phyloP scores from a whole-genome alignment of 1,140 invertebrate genomes.

The Bactericera cockerelli region DNA sequence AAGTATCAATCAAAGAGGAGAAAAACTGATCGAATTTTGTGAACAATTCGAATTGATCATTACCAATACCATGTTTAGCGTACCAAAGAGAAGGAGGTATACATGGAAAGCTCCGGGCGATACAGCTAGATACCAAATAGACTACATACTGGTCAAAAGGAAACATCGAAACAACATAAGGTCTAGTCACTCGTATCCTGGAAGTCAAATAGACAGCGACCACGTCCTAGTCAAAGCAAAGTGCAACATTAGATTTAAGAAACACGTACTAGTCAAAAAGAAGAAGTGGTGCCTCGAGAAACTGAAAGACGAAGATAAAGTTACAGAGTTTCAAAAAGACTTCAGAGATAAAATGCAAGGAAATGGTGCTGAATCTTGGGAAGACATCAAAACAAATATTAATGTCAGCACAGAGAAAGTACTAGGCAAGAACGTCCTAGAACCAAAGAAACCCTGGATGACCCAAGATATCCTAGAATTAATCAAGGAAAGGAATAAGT shows the following conservation, averaged over 20 bases:
- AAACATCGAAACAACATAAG: neutral
- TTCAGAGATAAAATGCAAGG: conserved; percentile 12
- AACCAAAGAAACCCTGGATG: conserved; percentile 13
- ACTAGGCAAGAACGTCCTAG: too few relatives aligned
- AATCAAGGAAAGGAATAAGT: neutral
- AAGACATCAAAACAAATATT: conserved; percentile 1
- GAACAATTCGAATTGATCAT: conserved; percentile 9
- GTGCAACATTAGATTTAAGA: conserved; percentile 14
- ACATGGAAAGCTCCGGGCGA: conserved; percentile 26
- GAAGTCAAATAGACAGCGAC: conserved; percentile 9
- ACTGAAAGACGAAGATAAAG: too few relatives aligned
- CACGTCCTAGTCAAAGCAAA: conserved; percentile 7
- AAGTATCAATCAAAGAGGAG: neutral
- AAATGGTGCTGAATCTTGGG: too few relatives aligned
- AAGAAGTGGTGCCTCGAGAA: conserved; percentile 14
- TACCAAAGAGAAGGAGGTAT: conserved; percentile 17
- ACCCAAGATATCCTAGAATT: conserved; percentile 4
- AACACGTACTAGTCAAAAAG: conserved; percentile 10
- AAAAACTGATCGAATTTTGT: conserved; percentile 11
- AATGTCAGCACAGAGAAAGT: neutral
- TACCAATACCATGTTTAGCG: neutral
- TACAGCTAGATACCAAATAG: conserved; percentile 26
- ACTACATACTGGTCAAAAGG: conserved; percentile 24
- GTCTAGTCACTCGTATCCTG: conserved; percentile 4
- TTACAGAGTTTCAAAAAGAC: conserved; percentile 1